These are phyloP conservation scores for Hirundo rustica DNA, from an alignment of 2,797 vertebrate genomes.

Conservation along the genomic window DNA sequence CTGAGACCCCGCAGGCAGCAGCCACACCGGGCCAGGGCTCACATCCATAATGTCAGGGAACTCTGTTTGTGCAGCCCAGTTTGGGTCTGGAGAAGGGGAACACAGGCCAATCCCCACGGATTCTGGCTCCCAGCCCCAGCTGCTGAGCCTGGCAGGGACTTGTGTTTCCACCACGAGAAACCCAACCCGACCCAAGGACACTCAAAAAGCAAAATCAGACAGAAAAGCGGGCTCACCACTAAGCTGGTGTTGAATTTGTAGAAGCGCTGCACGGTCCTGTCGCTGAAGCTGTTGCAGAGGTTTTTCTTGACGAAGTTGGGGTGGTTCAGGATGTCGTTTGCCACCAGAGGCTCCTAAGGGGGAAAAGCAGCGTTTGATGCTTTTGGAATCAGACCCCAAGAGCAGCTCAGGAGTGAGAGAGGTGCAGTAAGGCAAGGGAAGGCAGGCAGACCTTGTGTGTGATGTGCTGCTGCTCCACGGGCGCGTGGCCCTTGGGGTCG, in stretches of 20 bases:
- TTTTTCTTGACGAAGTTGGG: constrained; percentile 99
- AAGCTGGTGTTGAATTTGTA: constrained; percentile 99
- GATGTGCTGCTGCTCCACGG: constrained; percentile 97
- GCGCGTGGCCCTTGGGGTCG: constrained; percentile 96
- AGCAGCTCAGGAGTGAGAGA: not conserved
- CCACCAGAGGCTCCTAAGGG: constrained; percentile 91
- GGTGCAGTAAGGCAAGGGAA: no score
- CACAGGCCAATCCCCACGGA: not conserved
- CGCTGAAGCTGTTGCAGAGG: constrained; percentile 97
- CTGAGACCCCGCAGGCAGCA: not conserved
- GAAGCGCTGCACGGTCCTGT: constrained; percentile 96
- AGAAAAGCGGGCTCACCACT: constrained; percentile 74
- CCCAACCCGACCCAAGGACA: not conserved
- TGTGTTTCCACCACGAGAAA: not conserved
- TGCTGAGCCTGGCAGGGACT: not conserved
- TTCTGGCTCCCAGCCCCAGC: not conserved
- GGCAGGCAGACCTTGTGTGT: constrained; percentile 89
- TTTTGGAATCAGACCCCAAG: not conserved
- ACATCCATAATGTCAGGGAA: not conserved
- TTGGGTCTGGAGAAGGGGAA: not conserved
- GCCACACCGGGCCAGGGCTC: not conserved
- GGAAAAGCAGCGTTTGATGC: not conserved
- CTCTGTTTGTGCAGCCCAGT: not conserved
- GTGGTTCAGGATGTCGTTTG: constrained; percentile 97
- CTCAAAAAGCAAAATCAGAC: not conserved